Evolutionary conservation across 2,797 vertebrate species (phyloP).

Genomic region (Neopelma chrysocephalum): DNA sequence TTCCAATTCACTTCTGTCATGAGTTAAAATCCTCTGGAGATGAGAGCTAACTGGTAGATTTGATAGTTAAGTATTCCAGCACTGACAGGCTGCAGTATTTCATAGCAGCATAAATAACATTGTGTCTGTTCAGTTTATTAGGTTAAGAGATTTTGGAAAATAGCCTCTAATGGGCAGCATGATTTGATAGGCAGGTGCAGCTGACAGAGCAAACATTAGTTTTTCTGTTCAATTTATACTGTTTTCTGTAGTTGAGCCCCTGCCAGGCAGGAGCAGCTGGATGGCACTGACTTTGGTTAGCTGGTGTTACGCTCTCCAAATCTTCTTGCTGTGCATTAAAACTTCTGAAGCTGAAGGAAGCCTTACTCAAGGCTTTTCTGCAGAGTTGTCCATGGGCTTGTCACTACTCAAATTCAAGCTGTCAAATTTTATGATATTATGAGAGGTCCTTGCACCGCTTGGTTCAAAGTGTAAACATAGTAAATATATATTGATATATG

Average conservation of each 20-base stretch:
- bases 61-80: constrained; percentile 13
- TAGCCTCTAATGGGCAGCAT: constrained; percentile 18
- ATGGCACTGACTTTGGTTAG: background rate
- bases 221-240: constrained; percentile 12
- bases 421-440: background rate
- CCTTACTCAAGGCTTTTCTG: background rate
- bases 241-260: background rate
- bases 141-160: constrained; percentile 39
- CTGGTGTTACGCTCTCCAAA: background rate
- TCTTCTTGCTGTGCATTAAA: background rate
- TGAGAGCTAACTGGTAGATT: background rate
- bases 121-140: constrained; percentile 8
- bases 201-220: constrained; percentile 1
- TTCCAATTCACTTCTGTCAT: constrained; percentile 2
- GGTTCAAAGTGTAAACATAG: background rate
- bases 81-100: constrained; percentile 35
- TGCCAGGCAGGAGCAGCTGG: constrained; percentile 1
- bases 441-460: background rate
- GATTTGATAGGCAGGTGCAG: constrained; percentile 37
- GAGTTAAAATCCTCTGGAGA: constrained; percentile 42
- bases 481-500: background rate
- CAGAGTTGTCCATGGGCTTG: background rate
- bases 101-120: background rate
- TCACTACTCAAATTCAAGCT: background rate
- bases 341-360: background rate